Conservation (phyloP, 2,113 vertebrate genomes). For the Oplegnathus fasciatus region DNA sequence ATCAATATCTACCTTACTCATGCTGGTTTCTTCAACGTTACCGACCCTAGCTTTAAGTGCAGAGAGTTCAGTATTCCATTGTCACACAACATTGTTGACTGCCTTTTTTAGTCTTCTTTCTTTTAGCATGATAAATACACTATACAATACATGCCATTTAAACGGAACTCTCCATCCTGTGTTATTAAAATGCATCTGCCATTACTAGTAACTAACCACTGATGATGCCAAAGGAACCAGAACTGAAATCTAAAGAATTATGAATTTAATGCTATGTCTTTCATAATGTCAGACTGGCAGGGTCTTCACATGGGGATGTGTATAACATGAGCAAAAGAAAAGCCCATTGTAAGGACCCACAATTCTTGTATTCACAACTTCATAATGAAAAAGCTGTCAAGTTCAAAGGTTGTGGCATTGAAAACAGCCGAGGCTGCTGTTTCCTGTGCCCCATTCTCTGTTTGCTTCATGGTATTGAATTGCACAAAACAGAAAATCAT, state of each 20-base stretch:
- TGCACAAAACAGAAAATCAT: constrained; percentile 1
- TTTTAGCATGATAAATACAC: not conserved
- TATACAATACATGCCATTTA: too few relatives aligned
- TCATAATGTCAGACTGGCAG: not conserved
- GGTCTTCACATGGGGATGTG: too few relatives aligned
- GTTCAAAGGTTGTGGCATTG: not conserved
- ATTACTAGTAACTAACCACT: too few relatives aligned
- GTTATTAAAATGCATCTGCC: too few relatives aligned
- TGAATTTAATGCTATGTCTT: not conserved
- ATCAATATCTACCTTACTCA: too few relatives aligned
- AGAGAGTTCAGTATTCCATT: not conserved
- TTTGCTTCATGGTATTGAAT: not conserved
- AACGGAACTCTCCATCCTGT: too few relatives aligned
- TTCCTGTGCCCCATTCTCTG: not conserved
- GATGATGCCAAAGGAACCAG: too few relatives aligned
- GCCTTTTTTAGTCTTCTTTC: not conserved
- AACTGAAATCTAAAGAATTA: not conserved
- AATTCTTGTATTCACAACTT: not conserved
- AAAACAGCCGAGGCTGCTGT: not conserved
- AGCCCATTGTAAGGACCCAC: not conserved
- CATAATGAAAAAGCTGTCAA: not conserved
- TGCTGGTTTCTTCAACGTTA: too few relatives aligned
- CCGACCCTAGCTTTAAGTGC: too few relatives aligned
- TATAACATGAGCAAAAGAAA: too few relatives aligned
- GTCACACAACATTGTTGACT: too few relatives aligned